These are phyloP conservation scores for Anoplius nigerrimus DNA, from an alignment of 2,888 invertebrate species.

Conservation along the genomic window DNA sequence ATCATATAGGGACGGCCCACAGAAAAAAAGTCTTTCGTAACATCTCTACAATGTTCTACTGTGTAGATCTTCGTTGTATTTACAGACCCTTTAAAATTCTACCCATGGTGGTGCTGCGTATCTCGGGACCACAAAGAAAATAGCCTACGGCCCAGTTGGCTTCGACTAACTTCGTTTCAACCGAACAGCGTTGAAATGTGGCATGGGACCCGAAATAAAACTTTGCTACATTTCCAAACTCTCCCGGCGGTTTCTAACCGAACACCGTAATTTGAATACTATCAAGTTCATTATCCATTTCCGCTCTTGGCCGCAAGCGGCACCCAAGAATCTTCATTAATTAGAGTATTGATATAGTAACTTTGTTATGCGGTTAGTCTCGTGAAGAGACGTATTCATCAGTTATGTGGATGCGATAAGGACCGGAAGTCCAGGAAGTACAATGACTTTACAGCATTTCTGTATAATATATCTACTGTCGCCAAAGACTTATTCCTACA, in stretches of 20 bases:
- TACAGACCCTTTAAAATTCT: too few relatives aligned
- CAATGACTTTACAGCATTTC: not conserved
- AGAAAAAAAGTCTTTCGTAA: conserved; percentile 3
- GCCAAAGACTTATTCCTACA: not conserved
- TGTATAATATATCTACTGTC: not conserved
- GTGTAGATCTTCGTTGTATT: not conserved
- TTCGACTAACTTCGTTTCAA: too few relatives aligned
- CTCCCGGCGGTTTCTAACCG: too few relatives aligned
- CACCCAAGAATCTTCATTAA: not conserved
- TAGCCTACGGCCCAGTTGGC: too few relatives aligned
- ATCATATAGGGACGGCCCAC: not conserved
- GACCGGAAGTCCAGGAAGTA: not conserved
- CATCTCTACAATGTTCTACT: not conserved
- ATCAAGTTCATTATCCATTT: too few relatives aligned
- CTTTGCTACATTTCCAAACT: too few relatives aligned
- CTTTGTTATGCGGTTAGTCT: not conserved
- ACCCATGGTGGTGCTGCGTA: too few relatives aligned
- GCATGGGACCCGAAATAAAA: too few relatives aligned
- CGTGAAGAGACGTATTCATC: conserved; percentile 22
- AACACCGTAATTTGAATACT: too few relatives aligned
- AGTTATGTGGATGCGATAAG: conserved; percentile 26
- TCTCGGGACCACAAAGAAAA: too few relatives aligned
- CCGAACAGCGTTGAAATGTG: too few relatives aligned
- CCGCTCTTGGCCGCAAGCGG: too few relatives aligned
- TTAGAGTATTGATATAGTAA: not conserved